Evolutionary conservation across 30 jellyfish, hydroid and myxozoan genomes (phyloP), one percentile per base, ranked within the genome.

Genomic region (Mastigias papua): DNA sequence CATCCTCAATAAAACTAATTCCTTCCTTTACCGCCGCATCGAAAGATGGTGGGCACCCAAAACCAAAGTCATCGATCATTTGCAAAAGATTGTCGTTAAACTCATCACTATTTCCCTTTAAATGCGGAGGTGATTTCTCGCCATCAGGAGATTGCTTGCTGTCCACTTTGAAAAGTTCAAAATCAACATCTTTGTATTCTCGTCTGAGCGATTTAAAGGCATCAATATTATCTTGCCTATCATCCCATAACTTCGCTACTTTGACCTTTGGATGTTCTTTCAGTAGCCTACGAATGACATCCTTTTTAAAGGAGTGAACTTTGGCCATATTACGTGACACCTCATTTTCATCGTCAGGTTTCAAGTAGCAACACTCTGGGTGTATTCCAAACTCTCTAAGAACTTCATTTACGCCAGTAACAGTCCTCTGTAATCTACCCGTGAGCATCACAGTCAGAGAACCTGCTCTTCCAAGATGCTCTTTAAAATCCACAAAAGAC

Each of bases 171-270:
- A 51, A 90, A 2, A 91, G 77, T 34, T 90, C 84, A 73, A 95
- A 84, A 2, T 87, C 69, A 25, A 95, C 83, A 29, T 78, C 73
- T 63, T 84, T 82, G 79, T 34, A 69, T 61, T 65, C 78, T 33
- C 37, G 61, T 64, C 67, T 74, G 86, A 95, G 33, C 26, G 86
- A 49, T 64, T 76, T 62, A 51, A 95, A 86, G 37, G 94, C 71
- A 20, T 81, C 91, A 66, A 91, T 62, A 42, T 96, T 96, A 68
- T 91, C 98, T 22, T 60, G 86, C 35, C 98, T 76, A 34, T 96
- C 99, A 79, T 96, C 99, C 99, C 99, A 96, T 37, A 96, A 57
- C 63, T 91, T 91, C n/a, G 91, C 93, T 17, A 13, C 82, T 28
- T 78, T 87, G 21, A 87, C 82, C 30, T 69, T 49, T 20, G 97